phyloP scores from a whole-genome alignment of 2,888 invertebrate species.

The Alentia gelatinosa region DNA sequence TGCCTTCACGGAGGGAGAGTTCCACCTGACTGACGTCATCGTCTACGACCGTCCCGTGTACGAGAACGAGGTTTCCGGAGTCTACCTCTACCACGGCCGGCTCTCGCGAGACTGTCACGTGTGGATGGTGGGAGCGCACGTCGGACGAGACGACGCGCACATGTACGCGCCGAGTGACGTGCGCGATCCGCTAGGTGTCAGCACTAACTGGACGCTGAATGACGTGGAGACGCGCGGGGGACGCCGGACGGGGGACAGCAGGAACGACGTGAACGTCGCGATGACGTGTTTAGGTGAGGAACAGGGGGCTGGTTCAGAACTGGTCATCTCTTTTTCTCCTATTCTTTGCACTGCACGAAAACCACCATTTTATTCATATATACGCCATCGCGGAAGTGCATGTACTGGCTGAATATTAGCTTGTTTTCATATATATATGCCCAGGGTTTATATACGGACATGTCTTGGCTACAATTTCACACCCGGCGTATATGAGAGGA shows the following conservation, averaged over 20 bases:
- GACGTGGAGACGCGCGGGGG: background rate
- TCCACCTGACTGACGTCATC: background rate
- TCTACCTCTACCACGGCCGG: background rate
- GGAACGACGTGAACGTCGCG: background rate
- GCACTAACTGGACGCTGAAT: background rate
- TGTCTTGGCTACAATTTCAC: too few species aligned
- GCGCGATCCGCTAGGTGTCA: background rate
- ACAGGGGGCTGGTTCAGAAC: background rate
- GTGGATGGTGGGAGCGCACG: background rate
- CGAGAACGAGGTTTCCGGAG: background rate
- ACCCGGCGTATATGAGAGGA: too few species aligned
- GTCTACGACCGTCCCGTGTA: conserved; percentile 19
- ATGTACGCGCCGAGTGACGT: background rate
- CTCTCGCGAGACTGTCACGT: background rate
- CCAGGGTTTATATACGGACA: too few species aligned
- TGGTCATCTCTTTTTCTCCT: too few species aligned
- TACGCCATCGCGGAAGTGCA: too few species aligned
- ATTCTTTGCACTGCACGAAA: too few species aligned
- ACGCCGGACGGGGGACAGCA: background rate
- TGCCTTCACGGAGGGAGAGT: background rate
- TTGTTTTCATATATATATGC: too few species aligned
- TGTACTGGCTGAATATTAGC: too few species aligned
- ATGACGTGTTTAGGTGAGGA: background rate
- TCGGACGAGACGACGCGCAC: background rate
- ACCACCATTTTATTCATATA: too few species aligned